phyloP scores from a whole-genome alignment of 1,140 invertebrate species.

The Pseudomyrmex gracilis region DNA sequence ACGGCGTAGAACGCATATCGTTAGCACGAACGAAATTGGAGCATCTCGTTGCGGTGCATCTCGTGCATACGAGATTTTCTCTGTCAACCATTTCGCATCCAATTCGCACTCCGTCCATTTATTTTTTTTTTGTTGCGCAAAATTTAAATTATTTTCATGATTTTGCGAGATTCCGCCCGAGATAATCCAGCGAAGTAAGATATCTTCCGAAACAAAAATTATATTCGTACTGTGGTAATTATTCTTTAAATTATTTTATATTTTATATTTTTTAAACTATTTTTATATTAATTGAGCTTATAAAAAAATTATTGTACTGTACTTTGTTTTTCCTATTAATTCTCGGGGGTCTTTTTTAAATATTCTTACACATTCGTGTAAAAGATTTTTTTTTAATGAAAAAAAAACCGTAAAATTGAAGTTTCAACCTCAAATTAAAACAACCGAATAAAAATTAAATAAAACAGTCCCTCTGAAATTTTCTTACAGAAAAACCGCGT shows the following conservation, averaged over 20 bases:
- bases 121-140: background rate
- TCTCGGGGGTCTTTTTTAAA: background rate
- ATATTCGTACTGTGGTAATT: too few relatives aligned
- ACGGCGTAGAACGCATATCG: conserved; percentile 44
- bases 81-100: background rate
- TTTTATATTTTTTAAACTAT: too few relatives aligned
- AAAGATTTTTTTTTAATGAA: too few relatives aligned
- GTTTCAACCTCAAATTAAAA: too few relatives aligned
- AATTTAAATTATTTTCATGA: conserved; percentile 1
- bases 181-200: too few relatives aligned
- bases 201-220: too few relatives aligned
- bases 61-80: background rate
- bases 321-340: too few relatives aligned
- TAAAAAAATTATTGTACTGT: too few relatives aligned
- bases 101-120: conserved; percentile 2
- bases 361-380: background rate
- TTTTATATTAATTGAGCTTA: too few relatives aligned
- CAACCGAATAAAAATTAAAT: too few relatives aligned
- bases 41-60: conserved; percentile 9
- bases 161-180: too few relatives aligned
- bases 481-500: conserved; percentile 34
- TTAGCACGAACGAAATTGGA: conserved; percentile 38
- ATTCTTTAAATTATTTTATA: background rate
- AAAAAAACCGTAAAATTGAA: too few relatives aligned
- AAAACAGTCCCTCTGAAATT: background rate